phyloP scores from a whole-genome alignment of 2,888 invertebrate genomes.

The Dascillus cervinus region DNA sequence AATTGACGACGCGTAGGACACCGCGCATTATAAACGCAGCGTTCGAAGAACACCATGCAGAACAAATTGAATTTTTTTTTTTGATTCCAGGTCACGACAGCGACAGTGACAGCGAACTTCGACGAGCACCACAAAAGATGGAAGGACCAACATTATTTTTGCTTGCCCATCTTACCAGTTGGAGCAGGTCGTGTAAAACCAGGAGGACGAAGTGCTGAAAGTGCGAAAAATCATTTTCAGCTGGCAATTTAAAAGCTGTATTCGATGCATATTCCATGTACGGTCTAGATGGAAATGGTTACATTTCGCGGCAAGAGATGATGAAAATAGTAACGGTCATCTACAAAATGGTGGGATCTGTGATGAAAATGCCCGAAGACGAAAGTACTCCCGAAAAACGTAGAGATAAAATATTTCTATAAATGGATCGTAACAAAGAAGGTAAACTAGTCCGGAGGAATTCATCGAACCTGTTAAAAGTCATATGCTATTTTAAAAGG shows the following conservation, averaged over 20 bases:
- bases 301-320: no score
- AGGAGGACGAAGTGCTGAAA: conserved; percentile 45
- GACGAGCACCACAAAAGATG: conserved; percentile 40
- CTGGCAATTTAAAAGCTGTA: no score
- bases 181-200: conserved; percentile 56
- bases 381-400: conserved; percentile 97
- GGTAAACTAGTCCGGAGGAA: conserved; percentile 93
- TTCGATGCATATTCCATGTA: no score
- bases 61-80: no score
- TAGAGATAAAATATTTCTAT: conserved; percentile 97
- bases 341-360: conserved; percentile 98
- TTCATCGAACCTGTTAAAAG: conserved; percentile 98
- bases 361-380: conserved; percentile 99
- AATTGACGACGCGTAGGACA: conserved; percentile 16
- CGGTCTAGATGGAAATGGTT: no score
- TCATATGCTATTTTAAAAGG: no score
- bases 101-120: conserved; percentile 41
- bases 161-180: conserved; percentile 45
- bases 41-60: conserved; percentile 15
- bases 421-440: conserved; percentile 97
- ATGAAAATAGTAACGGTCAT: no score
- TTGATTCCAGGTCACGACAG: conserved; percentile 43
- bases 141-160: conserved; percentile 42
- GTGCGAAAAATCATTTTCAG: conserved; percentile 48
- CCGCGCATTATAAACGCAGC: conserved; percentile 4